Percentiles rank a stretch among this genome's conserved stretches.
Conservation (phyloP, 2,888 invertebrate species). For the Cheilosia urbana region DNA sequence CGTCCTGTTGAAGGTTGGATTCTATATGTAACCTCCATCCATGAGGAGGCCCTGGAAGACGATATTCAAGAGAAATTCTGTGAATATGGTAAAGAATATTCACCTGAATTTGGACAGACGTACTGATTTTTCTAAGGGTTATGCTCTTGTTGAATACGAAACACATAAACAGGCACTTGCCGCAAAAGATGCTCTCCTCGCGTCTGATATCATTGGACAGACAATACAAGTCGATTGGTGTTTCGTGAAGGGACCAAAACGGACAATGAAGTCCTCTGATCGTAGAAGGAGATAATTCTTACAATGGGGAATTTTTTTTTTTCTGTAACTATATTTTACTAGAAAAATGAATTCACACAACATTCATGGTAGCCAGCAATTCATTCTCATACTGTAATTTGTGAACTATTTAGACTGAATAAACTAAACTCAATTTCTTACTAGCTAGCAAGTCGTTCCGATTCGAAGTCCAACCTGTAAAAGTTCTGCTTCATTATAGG, state of each 20-base stretch:
- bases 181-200: slow-evolving; percentile 96
- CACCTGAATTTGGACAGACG: slow-evolving; percentile 98
- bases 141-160: slow-evolving; percentile 98
- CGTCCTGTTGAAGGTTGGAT: slow-evolving; percentile 99
- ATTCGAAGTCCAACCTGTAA: background rate
- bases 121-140: slow-evolving; percentile 99
- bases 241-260: slow-evolving; percentile 95
- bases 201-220: slow-evolving; percentile 96
- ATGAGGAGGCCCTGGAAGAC: slow-evolving; percentile 99
- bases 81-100: slow-evolving; percentile 98
- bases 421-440: slow-evolving; percentile 26
- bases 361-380: slow-evolving; percentile 8
- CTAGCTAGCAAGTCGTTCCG: background rate
- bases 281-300: slow-evolving; percentile 80
- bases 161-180: slow-evolving; percentile 98
- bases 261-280: slow-evolving; percentile 81
- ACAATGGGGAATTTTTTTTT: slow-evolving; percentile 15
- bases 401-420: slow-evolving; percentile 45
- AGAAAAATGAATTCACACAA: slow-evolving; percentile 16
- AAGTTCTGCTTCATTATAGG: background rate
- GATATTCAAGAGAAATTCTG: slow-evolving; percentile 98
- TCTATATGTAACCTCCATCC: slow-evolving; percentile 98
- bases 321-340: slow-evolving; percentile 31
- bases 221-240: slow-evolving; percentile 98
- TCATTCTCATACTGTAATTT: slow-evolving; percentile 43